Evolutionary conservation across 2,888 invertebrate species (phyloP), one percentile per base, ranked within the genome.

Genomic region (Drosophila tripunctata): DNA sequence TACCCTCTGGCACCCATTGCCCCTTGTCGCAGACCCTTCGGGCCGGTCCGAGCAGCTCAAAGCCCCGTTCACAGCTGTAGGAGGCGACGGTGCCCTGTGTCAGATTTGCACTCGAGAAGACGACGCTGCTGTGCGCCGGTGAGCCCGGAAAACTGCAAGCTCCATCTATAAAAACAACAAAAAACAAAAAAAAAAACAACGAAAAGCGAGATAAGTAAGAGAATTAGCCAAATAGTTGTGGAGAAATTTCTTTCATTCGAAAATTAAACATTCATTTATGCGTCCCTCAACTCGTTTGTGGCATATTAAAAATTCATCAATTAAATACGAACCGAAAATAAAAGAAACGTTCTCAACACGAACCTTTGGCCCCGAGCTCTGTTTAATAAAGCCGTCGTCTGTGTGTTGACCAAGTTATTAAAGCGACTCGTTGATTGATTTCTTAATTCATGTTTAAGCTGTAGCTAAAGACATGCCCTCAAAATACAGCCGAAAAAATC

Each of bases 31-130:
- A 98, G 14, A 94, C 93, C 67, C 97, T 92, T 67, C 96, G 92
- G 1, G 96, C 93, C 0, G 97, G 97, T 0, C 98, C 98, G n/a
- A 98, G 93, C 1, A 98, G 93, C 90, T 98, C 97, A 89, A 97
- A 98, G 10, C 97, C 97, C 35, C 95, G 92, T 89, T 98, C 98
- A 87, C 98, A 98, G 36, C 94, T 93, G 90, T 98, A 98, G 0
- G 95, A 95, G 10, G 97, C 97, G 8, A 96, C 94, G 0, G 95
- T 93, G 60, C 90, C 90, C 68, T 90, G 89, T 43, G 88, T 89
- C 5, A 89, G 75, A 41, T 91, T 91, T 36, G 94, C 94, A 85
- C 94, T 94, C 15, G 96, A 95, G 91, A 98, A 97, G 17, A 94
- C 93, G 31, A 98, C 95, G 41, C 93, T 93, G 57, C 96, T 96